These are phyloP conservation scores for Trichosurus vulpecula DNA, from an alignment of 2,797 vertebrate species.

Conservation along the genomic window DNA sequence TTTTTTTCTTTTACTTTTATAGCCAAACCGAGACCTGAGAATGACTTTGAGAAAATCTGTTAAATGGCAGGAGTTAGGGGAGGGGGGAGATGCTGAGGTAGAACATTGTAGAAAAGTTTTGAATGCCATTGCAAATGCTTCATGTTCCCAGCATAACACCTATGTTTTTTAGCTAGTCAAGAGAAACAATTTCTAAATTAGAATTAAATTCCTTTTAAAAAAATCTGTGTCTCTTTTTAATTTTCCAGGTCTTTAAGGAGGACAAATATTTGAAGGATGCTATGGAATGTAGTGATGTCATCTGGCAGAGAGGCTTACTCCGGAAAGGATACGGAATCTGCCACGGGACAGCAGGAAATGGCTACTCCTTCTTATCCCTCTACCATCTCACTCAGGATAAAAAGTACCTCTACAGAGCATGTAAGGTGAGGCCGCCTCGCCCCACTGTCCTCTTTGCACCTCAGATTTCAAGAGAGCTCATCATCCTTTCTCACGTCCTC, in stretches of 20 bases:
- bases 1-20: background rate
- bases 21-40: background rate
- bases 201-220: background rate
- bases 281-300: conserved; percentile 93
- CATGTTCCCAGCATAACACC: background rate
- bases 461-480: background rate
- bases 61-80: background rate
- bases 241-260: conserved; percentile 92
- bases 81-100: background rate
- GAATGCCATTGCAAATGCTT: background rate
- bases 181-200: background rate
- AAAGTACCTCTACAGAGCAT: conserved; percentile 95
- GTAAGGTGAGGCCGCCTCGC: conserved; percentile 88
- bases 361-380: conserved; percentile 94
- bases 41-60: background rate
- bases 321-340: conserved; percentile 97
- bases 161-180: background rate
- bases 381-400: conserved; percentile 94
- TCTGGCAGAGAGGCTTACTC: conserved; percentile 96
- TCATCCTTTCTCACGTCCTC: no score
- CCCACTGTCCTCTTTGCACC: background rate
- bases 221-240: conserved; percentile 29
- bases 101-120: background rate
- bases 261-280: conserved; percentile 98
- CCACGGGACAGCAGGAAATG: conserved; percentile 96